Evolutionary conservation across 2,113 vertebrate genomes (phyloP), one percentile per base, ranked within the genome.

Genomic region (Ceyx margarethae): DNA sequence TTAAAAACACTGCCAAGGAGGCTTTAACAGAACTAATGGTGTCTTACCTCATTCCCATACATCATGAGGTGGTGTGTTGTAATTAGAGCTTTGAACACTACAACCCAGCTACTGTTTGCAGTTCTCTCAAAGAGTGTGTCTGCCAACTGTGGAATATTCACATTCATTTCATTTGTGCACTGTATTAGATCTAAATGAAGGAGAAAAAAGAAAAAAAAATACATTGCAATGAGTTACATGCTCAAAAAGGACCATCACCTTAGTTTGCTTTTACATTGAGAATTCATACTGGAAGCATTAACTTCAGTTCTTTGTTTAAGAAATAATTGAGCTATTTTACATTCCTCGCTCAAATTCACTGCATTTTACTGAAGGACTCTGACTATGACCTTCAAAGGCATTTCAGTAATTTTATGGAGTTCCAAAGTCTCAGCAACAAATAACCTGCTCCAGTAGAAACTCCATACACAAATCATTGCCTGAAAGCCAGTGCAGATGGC

Each of bases 41-140:
- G 17, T 48, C 98, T 98, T 97, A 99, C 99, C 99, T 99, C 99
- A 19, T 98, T 99, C 95, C 99, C 99, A 81, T 99, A 98, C 98
- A 99, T 99, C 98, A 99, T 99, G 96, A 99, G 99, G 97, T 99
- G 98, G 97, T 99, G 98, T 51, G 98, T 98, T 96, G 99, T 99
- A 96, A 99, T 98, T 96, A 99, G 98, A 95, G 99, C 98, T 97
- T 99, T 99, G 97, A 99, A 99, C 81, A 99, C 99, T 96, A 99
- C 99, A 81, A 99, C 98, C 99, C 99, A 99, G 97, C 98, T 99
- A 97, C 98, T 98, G 97, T 98, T 99, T n/a, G 98, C 96, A 53
- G 98, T 98, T 95, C 98, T 98, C 96, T 98, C 98, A 96, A 98
- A 98, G 93, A 99, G 98, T 2, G 98, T 97, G 95, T 99, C 98